A percentile compares a stretch with the other conserved stretches of the same genome.
Evolutionary conservation across 2,888 invertebrate species (phyloP).

Genomic region (Morpho achilles): DNA sequence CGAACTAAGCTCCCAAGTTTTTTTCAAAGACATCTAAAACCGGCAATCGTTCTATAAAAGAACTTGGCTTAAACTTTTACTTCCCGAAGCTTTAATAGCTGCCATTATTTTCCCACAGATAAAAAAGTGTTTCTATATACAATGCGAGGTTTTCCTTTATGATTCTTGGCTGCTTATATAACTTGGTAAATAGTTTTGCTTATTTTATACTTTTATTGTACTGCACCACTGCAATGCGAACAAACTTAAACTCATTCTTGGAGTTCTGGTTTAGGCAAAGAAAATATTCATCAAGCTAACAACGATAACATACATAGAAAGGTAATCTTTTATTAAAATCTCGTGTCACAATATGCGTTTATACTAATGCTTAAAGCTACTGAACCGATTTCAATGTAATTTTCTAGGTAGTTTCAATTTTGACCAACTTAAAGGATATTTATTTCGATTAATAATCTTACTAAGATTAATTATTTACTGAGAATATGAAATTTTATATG

Average conservation of each 20-base stretch:
- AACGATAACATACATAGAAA: not conserved
- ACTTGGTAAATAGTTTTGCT: slow-evolving; percentile 24
- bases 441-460: no score
- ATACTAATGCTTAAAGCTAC: not conserved
- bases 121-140: slow-evolving; percentile 30
- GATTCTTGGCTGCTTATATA: slow-evolving; percentile 24
- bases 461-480: no score
- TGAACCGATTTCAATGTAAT: slow-evolving; percentile 6
- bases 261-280: slow-evolving; percentile 3
- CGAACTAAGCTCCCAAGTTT: slow-evolving; percentile 52
- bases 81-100: slow-evolving; percentile 53
- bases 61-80: slow-evolving; percentile 55
- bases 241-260: slow-evolving; percentile 6
- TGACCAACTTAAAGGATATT: no score
- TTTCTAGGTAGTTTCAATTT: no score
- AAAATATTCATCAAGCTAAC: slow-evolving; percentile 3
- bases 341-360: no score
- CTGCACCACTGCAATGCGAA: slow-evolving; percentile 22
- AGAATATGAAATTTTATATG: no score
- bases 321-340: not conserved
- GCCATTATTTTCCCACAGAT: slow-evolving; percentile 39
- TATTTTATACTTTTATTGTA: slow-evolving; percentile 20
- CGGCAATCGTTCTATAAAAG: slow-evolving; percentile 56
- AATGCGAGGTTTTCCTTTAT: slow-evolving; percentile 22
- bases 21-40: slow-evolving; percentile 58